Conservation (phyloP, 2,797 vertebrate species). For the Notoglanidium macrostoma region DNA sequence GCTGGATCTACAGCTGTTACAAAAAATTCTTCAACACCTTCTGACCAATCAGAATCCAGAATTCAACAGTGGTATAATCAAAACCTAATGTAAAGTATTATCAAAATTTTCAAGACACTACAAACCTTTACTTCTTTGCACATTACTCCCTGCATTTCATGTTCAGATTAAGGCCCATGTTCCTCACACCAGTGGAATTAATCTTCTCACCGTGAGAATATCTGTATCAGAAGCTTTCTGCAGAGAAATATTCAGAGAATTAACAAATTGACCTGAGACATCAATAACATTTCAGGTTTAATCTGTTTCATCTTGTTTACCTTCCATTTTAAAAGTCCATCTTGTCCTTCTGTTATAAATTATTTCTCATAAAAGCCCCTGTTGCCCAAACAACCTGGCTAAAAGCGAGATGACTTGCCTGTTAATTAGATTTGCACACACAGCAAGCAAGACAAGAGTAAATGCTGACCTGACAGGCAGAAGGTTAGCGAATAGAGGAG, state of each 20-base stretch:
- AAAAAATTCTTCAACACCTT: background rate
- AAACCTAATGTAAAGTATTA: background rate
- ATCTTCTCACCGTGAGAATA: background rate
- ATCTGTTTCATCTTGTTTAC: background rate
- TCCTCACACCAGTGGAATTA: background rate
- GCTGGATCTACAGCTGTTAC: background rate
- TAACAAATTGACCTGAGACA: conserved; percentile 15
- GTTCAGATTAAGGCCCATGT: background rate
- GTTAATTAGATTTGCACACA: conserved; percentile 29
- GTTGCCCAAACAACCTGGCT: background rate
- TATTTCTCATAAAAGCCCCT: conserved; percentile 15
- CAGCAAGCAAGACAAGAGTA: conserved; percentile 29
- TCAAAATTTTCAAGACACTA: background rate
- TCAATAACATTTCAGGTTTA: background rate
- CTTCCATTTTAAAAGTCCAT: conserved; percentile 21
- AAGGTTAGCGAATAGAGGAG: conserved; percentile 5
- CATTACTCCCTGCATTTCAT: background rate
- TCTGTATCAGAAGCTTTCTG: background rate
- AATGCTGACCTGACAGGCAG: background rate
- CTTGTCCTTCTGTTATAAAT: conserved; percentile 8
- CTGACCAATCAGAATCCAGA: background rate
- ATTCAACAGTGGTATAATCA: background rate
- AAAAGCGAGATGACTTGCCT: background rate
- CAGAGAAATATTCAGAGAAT: background rate
- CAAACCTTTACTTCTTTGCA: background rate